phyloP scores from a whole-genome alignment of 2,888 invertebrate species.

The Ceramica pisi region DNA sequence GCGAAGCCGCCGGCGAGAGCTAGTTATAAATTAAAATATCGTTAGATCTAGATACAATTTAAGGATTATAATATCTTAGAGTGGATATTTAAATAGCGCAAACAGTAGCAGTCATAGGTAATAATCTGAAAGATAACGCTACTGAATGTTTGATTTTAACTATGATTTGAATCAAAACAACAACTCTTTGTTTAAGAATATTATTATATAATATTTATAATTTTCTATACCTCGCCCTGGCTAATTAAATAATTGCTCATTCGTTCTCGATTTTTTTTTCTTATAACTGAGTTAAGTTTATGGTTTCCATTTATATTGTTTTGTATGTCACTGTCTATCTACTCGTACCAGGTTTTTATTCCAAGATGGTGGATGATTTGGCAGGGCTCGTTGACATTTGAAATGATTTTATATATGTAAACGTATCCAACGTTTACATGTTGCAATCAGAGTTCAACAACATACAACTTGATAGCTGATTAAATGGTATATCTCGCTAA shows the following conservation, averaged over 20 bases:
- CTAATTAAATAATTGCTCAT: not conserved
- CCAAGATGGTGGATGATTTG: too few species aligned
- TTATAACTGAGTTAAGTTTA: not conserved
- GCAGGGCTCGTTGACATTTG: too few species aligned
- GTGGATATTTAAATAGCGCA: slow-evolving; percentile 10
- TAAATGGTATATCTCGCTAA: too few species aligned
- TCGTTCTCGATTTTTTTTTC: not conserved
- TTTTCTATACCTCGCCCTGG: too few species aligned
- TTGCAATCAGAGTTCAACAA: not conserved
- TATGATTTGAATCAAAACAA: slow-evolving; percentile 22
- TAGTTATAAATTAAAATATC: slow-evolving; percentile 7
- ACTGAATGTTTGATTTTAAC: slow-evolving; percentile 27
- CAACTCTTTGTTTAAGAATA: not conserved
- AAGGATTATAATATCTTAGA: slow-evolving; percentile 25
- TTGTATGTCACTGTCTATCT: not conserved
- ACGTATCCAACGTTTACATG: not conserved
- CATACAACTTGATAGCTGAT: too few species aligned
- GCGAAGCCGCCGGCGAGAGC: too few species aligned
- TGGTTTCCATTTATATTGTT: not conserved
- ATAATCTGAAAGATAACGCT: slow-evolving; percentile 35
- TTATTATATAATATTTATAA: not conserved
- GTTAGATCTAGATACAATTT: slow-evolving; percentile 35
- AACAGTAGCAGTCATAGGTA: slow-evolving; percentile 41
- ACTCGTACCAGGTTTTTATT: not conserved
- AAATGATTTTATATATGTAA: not conserved